Evolutionary conservation across 1,140 invertebrate species (phyloP), one percentile per base, ranked within the genome.

Genomic region (Wiebesia pumilae): DNA sequence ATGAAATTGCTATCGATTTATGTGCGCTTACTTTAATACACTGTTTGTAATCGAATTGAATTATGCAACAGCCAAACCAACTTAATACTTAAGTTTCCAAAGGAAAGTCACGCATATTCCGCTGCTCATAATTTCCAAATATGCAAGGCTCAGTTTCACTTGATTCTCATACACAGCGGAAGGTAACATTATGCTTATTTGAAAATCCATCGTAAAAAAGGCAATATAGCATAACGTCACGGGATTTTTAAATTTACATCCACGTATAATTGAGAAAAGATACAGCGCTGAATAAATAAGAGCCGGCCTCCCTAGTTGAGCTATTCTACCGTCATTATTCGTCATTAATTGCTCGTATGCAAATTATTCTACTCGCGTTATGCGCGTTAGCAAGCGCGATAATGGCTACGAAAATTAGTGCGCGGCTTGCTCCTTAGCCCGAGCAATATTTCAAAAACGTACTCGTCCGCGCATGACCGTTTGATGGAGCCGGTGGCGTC

Each of bases 371-470:
- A 33, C n/a, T 38, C 62, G 51, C 77, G 62, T 65, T 69, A 80
- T n/a, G n/a, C n/a, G n/a, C 38, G 80, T 71, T 85, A 85, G 80
- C 84, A 69, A 80, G 84, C 40, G 35, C 84, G 84, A 47, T 85
- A 85, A 85, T 85, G 84, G 84, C 58, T 80, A 85, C 71, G n/a
- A 80, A 85, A 85, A 85, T 85, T 51, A 80, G 58, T 30, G 54
- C 35, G 21, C 80, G 58, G 9, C 47, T 73, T 27, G 38, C 78
- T 62, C 78, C 51, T 40, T 27, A 33, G 21, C 33, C 43, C 30
- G 67, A 27, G 21, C 69, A 12, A 65, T 82, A 71, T 82, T 40
- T 71, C 62, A 75, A 83, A 83, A 58, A 62, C 82, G 24, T 65
- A 3, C 40, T 30, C 7, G 40, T 47, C 14, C 82, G 51, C 24